Percentiles rank a stretch among this genome's conserved stretches.
Evolutionary conservation across 2,797 vertebrate genomes (phyloP).

Genomic region (Pyrocephalus nanus): DNA sequence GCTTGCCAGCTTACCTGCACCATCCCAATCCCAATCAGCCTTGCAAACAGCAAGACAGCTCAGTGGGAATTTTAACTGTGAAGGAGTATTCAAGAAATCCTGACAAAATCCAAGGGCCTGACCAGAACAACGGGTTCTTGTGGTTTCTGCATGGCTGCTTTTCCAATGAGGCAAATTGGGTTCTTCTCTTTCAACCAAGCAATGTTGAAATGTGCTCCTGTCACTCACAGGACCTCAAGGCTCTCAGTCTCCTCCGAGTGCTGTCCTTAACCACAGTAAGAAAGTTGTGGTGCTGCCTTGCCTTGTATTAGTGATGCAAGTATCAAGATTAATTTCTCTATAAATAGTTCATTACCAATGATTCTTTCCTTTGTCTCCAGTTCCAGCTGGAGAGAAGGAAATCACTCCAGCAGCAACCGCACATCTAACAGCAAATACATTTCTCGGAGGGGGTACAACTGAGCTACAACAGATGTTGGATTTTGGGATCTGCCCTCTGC

Average conservation of each 20-base stretch:
- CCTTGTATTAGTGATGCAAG: neutral
- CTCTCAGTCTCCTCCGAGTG: neutral
- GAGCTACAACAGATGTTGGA: neutral
- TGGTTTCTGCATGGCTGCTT: neutral
- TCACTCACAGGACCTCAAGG: neutral
- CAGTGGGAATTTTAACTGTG: neutral
- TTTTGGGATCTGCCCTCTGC: neutral
- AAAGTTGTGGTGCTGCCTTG: neutral
- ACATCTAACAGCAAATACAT: neutral
- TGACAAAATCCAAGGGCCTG: neutral
- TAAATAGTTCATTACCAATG: neutral
- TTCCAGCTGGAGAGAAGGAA: neutral
- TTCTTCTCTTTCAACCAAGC: neutral
- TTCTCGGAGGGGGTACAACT: neutral
- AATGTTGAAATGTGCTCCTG: neutral
- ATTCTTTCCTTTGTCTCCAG: neutral
- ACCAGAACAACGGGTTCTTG: neutral
- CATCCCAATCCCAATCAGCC: neutral
- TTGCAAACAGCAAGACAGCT: neutral
- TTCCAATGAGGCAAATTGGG: neutral
- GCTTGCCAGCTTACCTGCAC: neutral
- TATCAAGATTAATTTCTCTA: neutral
- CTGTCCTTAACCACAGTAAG: neutral
- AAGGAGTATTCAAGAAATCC: conserved; percentile 21
- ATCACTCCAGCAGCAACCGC: neutral